phyloP scores from a whole-genome alignment of 2,888 invertebrate species.

The Eurytoma adleriae region DNA sequence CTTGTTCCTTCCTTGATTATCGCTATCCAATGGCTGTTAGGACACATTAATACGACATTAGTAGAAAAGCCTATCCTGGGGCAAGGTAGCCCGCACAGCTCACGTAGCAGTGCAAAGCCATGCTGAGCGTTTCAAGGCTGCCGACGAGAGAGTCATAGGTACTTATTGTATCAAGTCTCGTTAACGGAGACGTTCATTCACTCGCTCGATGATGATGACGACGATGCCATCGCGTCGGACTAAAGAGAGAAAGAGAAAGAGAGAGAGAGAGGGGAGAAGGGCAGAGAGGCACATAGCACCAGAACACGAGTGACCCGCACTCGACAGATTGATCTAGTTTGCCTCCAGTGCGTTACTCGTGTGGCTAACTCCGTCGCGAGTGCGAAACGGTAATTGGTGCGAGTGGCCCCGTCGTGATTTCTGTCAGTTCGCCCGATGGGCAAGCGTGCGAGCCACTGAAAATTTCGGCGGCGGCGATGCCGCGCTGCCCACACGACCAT shows the following conservation, averaged over 20 bases:
- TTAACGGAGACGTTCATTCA: constrained; percentile 72
- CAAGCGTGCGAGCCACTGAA: background rate
- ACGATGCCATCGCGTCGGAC: constrained; percentile 19
- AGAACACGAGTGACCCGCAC: constrained; percentile 59
- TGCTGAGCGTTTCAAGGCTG: constrained; percentile 70
- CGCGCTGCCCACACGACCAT: constrained; percentile 39
- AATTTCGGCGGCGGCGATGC: constrained; percentile 51
- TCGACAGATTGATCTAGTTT: constrained; percentile 62
- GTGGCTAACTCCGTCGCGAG: constrained; percentile 6
- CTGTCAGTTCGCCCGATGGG: background rate
- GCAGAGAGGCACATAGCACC: constrained; percentile 33
- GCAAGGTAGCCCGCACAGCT: constrained; percentile 25
- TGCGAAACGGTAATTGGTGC: background rate
- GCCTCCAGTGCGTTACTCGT: constrained; percentile 34
- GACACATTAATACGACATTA: background rate
- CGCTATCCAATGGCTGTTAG: no score
- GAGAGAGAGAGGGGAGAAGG: constrained; percentile 24
- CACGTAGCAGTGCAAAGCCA: background rate
- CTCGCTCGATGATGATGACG: constrained; percentile 56
- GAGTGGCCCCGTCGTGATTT: background rate
- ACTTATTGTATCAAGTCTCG: constrained; percentile 76
- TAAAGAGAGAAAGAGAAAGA: constrained; percentile 23
- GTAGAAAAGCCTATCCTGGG: background rate
- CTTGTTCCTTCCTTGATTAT: no score
- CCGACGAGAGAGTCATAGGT: constrained; percentile 66